Evolutionary conservation across 2,888 invertebrate species (phyloP).

Genomic region (Chouioia cunea): DNA sequence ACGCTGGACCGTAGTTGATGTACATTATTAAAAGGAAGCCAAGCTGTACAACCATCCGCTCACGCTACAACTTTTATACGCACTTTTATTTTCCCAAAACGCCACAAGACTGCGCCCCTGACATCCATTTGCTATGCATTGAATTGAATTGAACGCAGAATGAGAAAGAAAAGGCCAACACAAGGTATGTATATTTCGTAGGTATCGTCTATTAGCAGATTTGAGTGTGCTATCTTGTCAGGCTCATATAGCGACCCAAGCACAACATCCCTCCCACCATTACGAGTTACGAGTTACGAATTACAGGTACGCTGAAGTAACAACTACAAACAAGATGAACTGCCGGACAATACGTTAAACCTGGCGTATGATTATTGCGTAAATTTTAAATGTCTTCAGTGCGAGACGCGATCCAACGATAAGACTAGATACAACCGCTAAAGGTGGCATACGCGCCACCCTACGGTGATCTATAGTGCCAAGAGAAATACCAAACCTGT

Average conservation of each 20-base stretch:
- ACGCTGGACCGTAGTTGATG: slow-evolving; percentile 54
- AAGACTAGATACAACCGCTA: too few relatives aligned
- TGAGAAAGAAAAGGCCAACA: slow-evolving; percentile 50
- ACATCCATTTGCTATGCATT: slow-evolving; percentile 61
- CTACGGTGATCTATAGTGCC: too few relatives aligned
- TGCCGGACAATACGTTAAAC: too few relatives aligned
- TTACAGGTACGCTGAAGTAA: slow-evolving; percentile 47
- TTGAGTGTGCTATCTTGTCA: slow-evolving; percentile 39
- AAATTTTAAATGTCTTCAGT: too few relatives aligned
- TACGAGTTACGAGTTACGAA: slow-evolving; percentile 51
- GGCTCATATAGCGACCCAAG: not conserved
- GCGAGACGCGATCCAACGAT: too few relatives aligned
- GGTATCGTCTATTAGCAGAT: too few relatives aligned
- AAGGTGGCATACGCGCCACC: too few relatives aligned
- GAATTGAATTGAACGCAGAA: slow-evolving; percentile 57
- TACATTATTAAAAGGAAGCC: slow-evolving; percentile 58
- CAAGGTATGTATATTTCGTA: slow-evolving; percentile 50
- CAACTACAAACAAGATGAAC: slow-evolving; percentile 9
- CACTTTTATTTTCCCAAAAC: slow-evolving; percentile 54
- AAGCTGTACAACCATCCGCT: slow-evolving; percentile 47
- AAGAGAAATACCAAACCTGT: too few relatives aligned
- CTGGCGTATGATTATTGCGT: too few relatives aligned
- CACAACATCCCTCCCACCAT: too few relatives aligned
- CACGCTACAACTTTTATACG: slow-evolving; percentile 58
- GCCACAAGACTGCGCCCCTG: slow-evolving; percentile 53